Percentiles rank a stretch among this genome's conserved stretches.
Conservation (phyloP, 1,140 invertebrate genomes). For the Aphelinus certus region DNA sequence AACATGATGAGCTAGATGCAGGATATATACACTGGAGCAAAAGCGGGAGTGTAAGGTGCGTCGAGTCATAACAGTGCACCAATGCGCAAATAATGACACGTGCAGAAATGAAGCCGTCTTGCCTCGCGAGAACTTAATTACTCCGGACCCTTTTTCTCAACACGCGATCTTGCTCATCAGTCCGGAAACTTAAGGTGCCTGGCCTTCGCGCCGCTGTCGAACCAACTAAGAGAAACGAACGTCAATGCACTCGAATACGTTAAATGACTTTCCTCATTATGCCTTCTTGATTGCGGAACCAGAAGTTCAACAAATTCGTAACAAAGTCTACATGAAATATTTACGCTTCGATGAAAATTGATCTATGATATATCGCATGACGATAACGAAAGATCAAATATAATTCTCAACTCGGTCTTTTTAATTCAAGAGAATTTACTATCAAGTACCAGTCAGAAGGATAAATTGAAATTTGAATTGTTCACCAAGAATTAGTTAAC, state of each 20-base stretch:
- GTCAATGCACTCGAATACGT: background rate
- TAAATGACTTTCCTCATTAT: conserved; percentile 4
- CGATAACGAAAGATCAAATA: too few species aligned
- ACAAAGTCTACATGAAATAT: too few species aligned
- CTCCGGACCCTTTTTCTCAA: conserved; percentile 48
- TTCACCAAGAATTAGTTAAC: too few species aligned
- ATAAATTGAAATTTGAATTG: too few species aligned
- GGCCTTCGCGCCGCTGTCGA: conserved; percentile 21
- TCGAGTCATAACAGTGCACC: conserved; percentile 57
- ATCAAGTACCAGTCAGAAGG: too few species aligned
- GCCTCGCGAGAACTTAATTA: conserved; percentile 60
- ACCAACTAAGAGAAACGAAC: background rate
- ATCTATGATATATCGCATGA: background rate
- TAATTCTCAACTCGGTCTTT: too few species aligned
- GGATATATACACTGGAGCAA: background rate
- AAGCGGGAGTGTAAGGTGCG: conserved; percentile 45
- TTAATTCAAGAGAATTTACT: too few species aligned
- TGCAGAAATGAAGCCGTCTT: conserved; percentile 58
- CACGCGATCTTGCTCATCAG: conserved; percentile 62
- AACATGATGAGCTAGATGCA: background rate
- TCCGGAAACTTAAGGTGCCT: conserved; percentile 52
- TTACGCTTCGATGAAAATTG: background rate
- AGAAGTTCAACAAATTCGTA: too few species aligned
- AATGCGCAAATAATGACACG: conserved; percentile 63
- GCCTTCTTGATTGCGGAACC: too few species aligned